phyloP scores from a whole-genome alignment of 2,797 vertebrate genomes.

The Oryzias sinensis region DNA sequence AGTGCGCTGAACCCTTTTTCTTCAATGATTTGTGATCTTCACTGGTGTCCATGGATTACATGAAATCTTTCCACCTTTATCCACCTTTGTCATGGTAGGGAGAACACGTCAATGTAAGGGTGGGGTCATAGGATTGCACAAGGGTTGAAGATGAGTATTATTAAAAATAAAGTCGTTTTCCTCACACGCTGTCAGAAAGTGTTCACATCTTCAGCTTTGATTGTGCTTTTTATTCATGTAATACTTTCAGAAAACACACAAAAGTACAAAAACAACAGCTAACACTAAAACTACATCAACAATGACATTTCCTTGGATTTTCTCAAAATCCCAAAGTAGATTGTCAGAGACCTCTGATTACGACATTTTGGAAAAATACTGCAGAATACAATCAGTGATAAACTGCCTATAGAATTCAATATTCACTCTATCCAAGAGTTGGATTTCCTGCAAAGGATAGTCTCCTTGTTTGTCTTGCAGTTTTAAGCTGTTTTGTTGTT shows the following conservation, averaged over 20 bases:
- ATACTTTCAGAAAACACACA: not conserved
- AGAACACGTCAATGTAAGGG: too few species aligned
- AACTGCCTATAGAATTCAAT: not conserved
- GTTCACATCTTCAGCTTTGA: conserved; percentile 14
- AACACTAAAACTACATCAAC: not conserved
- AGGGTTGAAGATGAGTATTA: too few species aligned
- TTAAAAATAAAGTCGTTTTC: conserved; percentile 13
- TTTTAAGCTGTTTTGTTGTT: not conserved
- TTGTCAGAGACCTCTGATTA: not conserved
- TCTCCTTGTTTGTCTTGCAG: not conserved
- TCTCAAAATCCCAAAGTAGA: not conserved
- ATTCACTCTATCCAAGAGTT: not conserved
- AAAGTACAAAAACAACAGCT: not conserved
- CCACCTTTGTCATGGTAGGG: too few species aligned
- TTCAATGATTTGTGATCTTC: too few species aligned
- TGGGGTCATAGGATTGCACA: too few species aligned
- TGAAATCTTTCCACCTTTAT: too few species aligned
- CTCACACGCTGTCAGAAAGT: conserved; percentile 32
- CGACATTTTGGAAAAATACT: not conserved
- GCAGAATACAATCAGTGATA: not conserved
- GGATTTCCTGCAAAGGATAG: not conserved
- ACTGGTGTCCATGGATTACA: too few species aligned
- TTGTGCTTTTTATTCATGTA: not conserved
- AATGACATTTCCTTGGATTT: too few species aligned
- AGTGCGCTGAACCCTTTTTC: too few species aligned